Conservation (phyloP, 2,888 invertebrate species). For the Yponomeuta sedellus region DNA sequence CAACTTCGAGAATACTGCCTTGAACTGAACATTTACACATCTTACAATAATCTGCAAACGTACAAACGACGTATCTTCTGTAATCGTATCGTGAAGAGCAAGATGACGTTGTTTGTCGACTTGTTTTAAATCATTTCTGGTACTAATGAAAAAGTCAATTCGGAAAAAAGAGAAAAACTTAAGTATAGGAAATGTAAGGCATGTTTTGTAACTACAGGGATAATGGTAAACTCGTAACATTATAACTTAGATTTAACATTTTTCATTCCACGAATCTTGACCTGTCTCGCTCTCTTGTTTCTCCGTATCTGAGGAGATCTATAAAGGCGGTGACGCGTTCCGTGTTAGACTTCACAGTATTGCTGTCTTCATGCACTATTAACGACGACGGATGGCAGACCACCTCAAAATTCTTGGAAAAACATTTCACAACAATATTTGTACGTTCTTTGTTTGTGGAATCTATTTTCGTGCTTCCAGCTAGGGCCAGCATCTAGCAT, state of each 20-base stretch:
- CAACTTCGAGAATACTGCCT: too few relatives aligned
- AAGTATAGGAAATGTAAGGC: too few relatives aligned
- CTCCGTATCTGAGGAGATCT: slow-evolving; percentile 31
- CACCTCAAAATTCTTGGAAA: slow-evolving; percentile 8
- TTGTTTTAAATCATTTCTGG: too few relatives aligned
- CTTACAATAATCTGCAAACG: too few relatives aligned
- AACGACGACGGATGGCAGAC: slow-evolving; percentile 30
- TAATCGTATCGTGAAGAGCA: too few relatives aligned
- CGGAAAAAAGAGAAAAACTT: too few relatives aligned
- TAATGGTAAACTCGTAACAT: not conserved
- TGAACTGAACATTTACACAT: too few relatives aligned
- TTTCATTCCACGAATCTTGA: slow-evolving; percentile 37
- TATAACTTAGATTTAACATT: not conserved
- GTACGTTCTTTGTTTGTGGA: not conserved
- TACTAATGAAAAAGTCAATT: too few relatives aligned
- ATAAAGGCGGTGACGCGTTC: not conserved
- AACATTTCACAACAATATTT: not conserved
- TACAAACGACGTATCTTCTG: too few relatives aligned
- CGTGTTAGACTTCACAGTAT: slow-evolving; percentile 29
- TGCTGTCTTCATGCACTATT: slow-evolving; percentile 44
- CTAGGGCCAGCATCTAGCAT: not conserved
- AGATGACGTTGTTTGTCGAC: too few relatives aligned
- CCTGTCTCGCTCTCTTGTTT: slow-evolving; percentile 27
- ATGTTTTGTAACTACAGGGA: too few relatives aligned
- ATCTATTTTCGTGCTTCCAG: not conserved